Evolutionary conservation across 23 tunicate species (phyloP).

Genomic region (Corella eumyota): DNA sequence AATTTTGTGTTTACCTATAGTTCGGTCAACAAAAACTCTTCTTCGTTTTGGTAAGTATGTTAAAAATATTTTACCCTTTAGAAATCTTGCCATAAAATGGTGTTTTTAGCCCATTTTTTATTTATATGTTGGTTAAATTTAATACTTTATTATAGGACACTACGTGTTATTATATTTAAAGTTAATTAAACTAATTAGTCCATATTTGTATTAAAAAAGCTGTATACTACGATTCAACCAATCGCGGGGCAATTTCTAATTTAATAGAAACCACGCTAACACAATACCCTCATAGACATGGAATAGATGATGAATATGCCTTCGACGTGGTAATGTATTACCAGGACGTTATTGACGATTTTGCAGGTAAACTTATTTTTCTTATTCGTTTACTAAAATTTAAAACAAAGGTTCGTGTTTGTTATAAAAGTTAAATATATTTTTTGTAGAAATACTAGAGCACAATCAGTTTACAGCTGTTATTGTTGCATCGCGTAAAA

Average conservation of each 20-base stretch:
- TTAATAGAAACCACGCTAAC: neutral
- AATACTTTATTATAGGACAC: no score
- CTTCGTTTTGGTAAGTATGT: conserved; percentile 9
- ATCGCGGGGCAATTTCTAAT: neutral
- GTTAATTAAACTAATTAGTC: no score
- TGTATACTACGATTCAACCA: neutral
- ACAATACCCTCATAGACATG: neutral
- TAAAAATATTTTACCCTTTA: no score
- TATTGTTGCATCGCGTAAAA: conserved; percentile 21
- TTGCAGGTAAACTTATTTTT: neutral
- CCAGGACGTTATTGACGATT: neutral
- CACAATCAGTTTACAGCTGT: conserved; percentile 11
- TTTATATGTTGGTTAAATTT: no score
- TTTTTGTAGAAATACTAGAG: neutral
- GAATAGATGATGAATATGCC: neutral
- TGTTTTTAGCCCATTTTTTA: no score
- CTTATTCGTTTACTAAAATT: no score
- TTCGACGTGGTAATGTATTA: neutral
- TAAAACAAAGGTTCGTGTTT: no score
- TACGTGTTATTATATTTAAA: no score
- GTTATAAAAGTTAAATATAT: no score
- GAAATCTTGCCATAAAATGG: no score
- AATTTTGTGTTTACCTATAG: no score
- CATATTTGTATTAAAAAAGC: neutral
- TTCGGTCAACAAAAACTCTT: neutral